Conservation (phyloP, 92 coral and sea anemone species). For the Anthopleura xanthogrammica region DNA sequence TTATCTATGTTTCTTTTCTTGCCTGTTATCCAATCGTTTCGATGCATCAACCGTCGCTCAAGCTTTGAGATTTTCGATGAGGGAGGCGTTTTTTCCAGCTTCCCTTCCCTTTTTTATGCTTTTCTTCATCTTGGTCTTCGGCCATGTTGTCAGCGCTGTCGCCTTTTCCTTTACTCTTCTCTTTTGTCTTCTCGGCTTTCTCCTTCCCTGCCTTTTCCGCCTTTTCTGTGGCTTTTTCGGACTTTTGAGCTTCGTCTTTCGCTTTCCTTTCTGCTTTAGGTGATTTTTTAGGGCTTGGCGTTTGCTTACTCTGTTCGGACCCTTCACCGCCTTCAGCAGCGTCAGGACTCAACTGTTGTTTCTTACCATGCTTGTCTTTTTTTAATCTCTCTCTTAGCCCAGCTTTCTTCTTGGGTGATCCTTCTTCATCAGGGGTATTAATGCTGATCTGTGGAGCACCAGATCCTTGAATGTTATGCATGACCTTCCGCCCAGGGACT, state of each 20-base stretch:
- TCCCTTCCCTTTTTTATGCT: conserved; percentile 45
- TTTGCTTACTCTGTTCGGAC: not conserved
- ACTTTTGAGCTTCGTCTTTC: not conserved
- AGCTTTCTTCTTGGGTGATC: conserved; percentile 36
- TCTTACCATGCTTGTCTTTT: conserved; percentile 23
- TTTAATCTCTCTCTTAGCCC: conserved; percentile 52
- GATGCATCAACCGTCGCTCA: not conserved
- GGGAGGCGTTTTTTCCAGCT: conserved; percentile 35
- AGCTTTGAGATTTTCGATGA: conserved; percentile 31
- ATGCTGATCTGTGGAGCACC: conserved; percentile 52
- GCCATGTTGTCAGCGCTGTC: conserved; percentile 34
- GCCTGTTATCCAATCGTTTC: no score
- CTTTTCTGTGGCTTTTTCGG: not conserved
- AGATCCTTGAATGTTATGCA: conserved; percentile 42
- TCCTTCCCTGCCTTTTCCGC: conserved; percentile 9
- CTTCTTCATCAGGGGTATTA: conserved; percentile 36
- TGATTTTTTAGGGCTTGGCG: conserved; percentile 4
- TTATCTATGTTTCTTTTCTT: no score
- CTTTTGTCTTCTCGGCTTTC: conserved; percentile 16
- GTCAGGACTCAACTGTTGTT: not conserved
- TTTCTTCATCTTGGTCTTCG: conserved; percentile 37
- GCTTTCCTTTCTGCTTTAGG: conserved; percentile 25
- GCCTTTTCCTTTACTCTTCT: conserved; percentile 38
- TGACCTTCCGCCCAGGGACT: conserved; percentile 37
- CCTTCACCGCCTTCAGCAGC: conserved; percentile 33